A percentile compares a stretch with the other conserved stretches of the same genome.
Evolutionary conservation across 2,888 invertebrate genomes (phyloP).

Genomic region (Abrostola triplasia): DNA sequence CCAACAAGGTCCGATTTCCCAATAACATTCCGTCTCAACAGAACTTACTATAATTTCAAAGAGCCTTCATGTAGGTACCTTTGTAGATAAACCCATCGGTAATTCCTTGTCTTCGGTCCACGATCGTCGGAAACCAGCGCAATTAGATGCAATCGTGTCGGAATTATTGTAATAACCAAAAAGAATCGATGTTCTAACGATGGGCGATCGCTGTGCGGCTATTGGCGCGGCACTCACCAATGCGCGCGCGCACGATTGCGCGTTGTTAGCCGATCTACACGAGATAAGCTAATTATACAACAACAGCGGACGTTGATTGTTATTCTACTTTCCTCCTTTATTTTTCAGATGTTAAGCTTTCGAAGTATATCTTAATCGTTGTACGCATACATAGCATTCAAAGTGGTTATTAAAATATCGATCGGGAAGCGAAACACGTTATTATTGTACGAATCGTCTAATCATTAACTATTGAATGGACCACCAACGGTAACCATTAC

Average conservation of each 20-base stretch:
- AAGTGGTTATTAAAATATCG: slow-evolving; percentile 73
- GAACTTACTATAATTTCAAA: slow-evolving; percentile 57
- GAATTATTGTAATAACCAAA: slow-evolving; percentile 88
- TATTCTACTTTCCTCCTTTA: slow-evolving; percentile 74
- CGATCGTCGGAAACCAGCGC: slow-evolving; percentile 82
- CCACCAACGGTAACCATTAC: slow-evolving; percentile 73
- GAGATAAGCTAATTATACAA: slow-evolving; percentile 85
- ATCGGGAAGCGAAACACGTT: slow-evolving; percentile 71
- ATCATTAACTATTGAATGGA: slow-evolving; percentile 69
- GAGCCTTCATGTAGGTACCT: slow-evolving; percentile 55
- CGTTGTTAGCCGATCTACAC: slow-evolving; percentile 76
- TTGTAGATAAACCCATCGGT: slow-evolving; percentile 72
- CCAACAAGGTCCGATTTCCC: slow-evolving; percentile 67
- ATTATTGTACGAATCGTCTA: slow-evolving; percentile 70
- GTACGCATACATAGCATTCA: slow-evolving; percentile 61
- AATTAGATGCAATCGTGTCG: slow-evolving; percentile 86
- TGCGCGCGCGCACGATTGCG: slow-evolving; percentile 79
- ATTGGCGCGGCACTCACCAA: slow-evolving; percentile 84
- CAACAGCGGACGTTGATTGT: slow-evolving; percentile 74
- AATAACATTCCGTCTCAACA: slow-evolving; percentile 43
- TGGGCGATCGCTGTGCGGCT: slow-evolving; percentile 73
- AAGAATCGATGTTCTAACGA: slow-evolving; percentile 84
- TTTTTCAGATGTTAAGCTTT: slow-evolving; percentile 80
- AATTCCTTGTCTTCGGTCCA: slow-evolving; percentile 74
- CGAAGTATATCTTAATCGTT: slow-evolving; percentile 57